Base-by-base conservation (phyloP, 92 coral and sea anemone genomes). In the Pocillopora meandrina region DNA sequence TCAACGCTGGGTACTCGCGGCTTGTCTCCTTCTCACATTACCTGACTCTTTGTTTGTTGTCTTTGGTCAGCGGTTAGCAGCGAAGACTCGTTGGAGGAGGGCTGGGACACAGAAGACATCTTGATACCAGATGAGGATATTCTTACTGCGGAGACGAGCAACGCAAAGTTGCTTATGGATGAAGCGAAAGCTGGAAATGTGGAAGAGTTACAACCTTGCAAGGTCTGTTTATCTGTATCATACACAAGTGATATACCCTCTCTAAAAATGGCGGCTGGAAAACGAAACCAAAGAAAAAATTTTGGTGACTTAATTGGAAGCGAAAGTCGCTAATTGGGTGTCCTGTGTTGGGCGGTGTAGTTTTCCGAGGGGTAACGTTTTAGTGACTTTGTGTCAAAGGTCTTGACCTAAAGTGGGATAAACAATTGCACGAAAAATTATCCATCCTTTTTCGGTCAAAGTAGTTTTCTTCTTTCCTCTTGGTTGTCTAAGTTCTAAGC, bases 101-200 rank as follows among this genome's bases (percentile, higher is more conserved):
- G 96, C 68, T 96, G 99, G 99, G 94, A 83, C 23, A 78, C 85
- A 49, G 97, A 91, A 10, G 91, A 95, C 19, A 78, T 87, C 3
- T 95, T 87, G 67, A 72, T 97, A 12, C 85, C 92, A 5, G 95
- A 94, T 65, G 97, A 90, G 61, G 96, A 92, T 62, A 82, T 90
- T 35, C 42, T 67, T 55, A 90, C 87, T 71, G 83, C 62, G 7
- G 89, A 92, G 15, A 59, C 56, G 36, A 74, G 81, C 10, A 84
- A 81, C 64, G 87, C 95, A 9, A 86, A 79, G 72, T 70, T 81
- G 9, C 91, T 91, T 1, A 87, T 91, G 88, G 88, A 87, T 12
- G 91, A 92, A 64, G 92, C 87, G 1, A 92, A 87, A 76, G 90
- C 94, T 63, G 93, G 97, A 72, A 87, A 93, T 61, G 79, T 91